Evolutionary conservation across 2,888 invertebrate genomes (phyloP), one percentile per base, ranked within the genome.

Genomic region (Lissonota sp.): DNA sequence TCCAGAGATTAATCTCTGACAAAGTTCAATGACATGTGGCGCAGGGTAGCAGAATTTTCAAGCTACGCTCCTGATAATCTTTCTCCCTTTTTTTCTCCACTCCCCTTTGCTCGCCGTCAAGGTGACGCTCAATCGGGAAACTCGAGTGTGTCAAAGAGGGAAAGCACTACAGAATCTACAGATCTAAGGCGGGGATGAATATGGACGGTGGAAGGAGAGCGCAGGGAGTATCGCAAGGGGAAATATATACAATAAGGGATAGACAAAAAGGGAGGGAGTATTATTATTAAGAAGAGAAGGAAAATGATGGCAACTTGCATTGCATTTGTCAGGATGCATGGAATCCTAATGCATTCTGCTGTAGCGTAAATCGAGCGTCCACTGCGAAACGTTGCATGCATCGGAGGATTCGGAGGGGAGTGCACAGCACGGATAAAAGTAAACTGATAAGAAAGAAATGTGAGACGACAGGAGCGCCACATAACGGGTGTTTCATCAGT

Each of bases 321-420:
- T 63, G 62, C 51, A 70, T 78, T 37, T 76, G 39, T n/a, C 73
- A 66, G 73, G 70, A 81, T 70, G 73, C 64, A 66, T 26, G 67
- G n/a, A 63, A 74, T 79, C 86, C 86, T 85, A 85, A 84, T 86
- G 86, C 84, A 83, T 83, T 81, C 16, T 60, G 67, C 51, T 66
- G 39, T 60, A n/a, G n/a, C n/a, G n/a, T n/a, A n/a, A n/a, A 46
- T 37, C 14, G 51, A 51, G 55, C 69, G 60, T 71, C 80, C 76
- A 71, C 26, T 3, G 26, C 26, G 26, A 3, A 26, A 26, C 26
- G 26, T 26, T 42, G 60, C 46, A 39, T 49, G 6, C 39, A 5
- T 55, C 26, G 26, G 57, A 37, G 46, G 57, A 57, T 4, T 55
- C 26, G 26, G 57, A 37, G 46, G 57, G 70, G 53, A 57, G 58